Percentiles rank a stretch among this genome's conserved stretches.
Evolutionary conservation across 2,888 invertebrate genomes (phyloP).

Genomic region (Ectemnius continuus): DNA sequence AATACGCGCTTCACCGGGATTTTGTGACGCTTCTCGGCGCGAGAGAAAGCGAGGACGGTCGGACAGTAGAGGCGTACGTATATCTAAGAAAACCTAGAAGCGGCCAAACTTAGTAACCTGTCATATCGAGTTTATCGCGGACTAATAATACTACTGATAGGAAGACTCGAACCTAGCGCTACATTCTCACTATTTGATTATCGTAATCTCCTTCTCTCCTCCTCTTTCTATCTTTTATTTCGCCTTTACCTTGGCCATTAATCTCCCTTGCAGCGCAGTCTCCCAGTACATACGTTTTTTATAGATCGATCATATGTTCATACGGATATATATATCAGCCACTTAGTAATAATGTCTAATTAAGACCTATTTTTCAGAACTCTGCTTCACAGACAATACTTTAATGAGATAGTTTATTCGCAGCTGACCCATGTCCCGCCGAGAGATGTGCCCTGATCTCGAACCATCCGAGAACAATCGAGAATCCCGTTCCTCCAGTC

Average conservation of each 20-base stretch:
- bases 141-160: slow-evolving; percentile 63
- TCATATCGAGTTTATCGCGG: slow-evolving; percentile 69
- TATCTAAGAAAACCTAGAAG: slow-evolving; percentile 69
- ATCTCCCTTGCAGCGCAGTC: neutral
- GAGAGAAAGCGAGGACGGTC: slow-evolving; percentile 36
- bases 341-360: slow-evolving; percentile 2
- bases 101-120: slow-evolving; percentile 72
- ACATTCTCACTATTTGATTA: slow-evolving; percentile 46
- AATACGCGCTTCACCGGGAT: slow-evolving; percentile 12
- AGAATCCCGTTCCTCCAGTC: slow-evolving; percentile 50
- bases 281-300: slow-evolving; percentile 25
- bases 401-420: slow-evolving; percentile 32
- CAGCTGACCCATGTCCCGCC: neutral
- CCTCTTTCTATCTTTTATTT: slow-evolving; percentile 9
- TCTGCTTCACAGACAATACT: slow-evolving; percentile 54
- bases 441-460: neutral
- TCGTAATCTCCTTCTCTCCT: slow-evolving; percentile 25
- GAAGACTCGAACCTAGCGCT: slow-evolving; percentile 57
- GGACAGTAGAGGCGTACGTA: slow-evolving; percentile 45
- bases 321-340: slow-evolving; percentile 24
- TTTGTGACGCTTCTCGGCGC: slow-evolving; percentile 36
- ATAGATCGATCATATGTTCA: slow-evolving; percentile 23
- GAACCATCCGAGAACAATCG: slow-evolving; percentile 31
- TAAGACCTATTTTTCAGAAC: slow-evolving; percentile 32
- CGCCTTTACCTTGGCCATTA: slow-evolving; percentile 19